Evolutionary conservation across 23 tunicate genomes (phyloP), one percentile per base, ranked within the genome.

Genomic region (Halocynthia roretzi): DNA sequence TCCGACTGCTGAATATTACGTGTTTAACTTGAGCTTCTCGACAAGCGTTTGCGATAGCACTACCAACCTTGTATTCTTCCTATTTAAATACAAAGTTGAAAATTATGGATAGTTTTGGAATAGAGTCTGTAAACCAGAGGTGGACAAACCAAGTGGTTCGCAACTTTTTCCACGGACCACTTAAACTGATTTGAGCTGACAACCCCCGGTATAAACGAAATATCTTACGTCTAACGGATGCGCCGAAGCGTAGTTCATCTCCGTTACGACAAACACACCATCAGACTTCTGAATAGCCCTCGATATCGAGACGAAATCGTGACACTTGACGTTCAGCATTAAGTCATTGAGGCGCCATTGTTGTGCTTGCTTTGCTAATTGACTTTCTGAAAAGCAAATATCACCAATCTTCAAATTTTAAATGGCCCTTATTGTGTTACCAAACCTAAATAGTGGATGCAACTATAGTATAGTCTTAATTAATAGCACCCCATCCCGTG

Each of bases 51-150:
- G 74, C 84, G 7, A 85, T 61, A 21, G 83, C 53, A 56, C 90
- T 76, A 5, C 90, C 90, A 8, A 64, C 14, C 19, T 82, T 40
- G 8, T 79, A 83, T 80, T 85, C 90, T 8, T 79, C 80, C 90
- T 85, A 69, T 61, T 61, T 19, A 40, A 8, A 23, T 52, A 54
- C n/a, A 14, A 23, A 31, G 10, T n/a, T 23, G 19, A 48, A 75
- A 12, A 31, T 15, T 15, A n/a, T 19, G 14, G 12, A 11, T 11
- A n/a, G 72, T 15, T 68, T 2, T 40, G 2, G 5, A 40, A 68
- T 2, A 15, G 31, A 15, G 19, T 40, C 61, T 50, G 61, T 40
- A 68, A 68, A 68, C 19, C 23, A 7, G 12, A 18, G 23, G 8
- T 14, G 8, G 7, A 31, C 44, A 31, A 31, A 31, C 44, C 61